Evolutionary conservation across 2,888 invertebrate species (phyloP).

Genomic region (Rhorus exstirpatorius): DNA sequence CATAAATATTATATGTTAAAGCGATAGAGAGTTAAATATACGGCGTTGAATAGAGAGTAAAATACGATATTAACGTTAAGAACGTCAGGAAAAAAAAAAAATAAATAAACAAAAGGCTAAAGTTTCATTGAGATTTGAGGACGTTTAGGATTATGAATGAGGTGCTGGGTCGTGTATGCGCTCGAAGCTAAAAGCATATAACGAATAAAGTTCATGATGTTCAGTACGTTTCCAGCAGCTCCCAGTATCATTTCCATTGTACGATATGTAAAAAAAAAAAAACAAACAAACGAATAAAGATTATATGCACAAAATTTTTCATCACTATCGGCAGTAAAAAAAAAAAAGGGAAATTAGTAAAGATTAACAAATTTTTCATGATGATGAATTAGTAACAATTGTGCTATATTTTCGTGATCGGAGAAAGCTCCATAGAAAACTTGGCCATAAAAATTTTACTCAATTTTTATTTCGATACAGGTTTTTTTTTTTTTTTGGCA

Average conservation of each 20-base stretch:
- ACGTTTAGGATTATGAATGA: conserved; percentile 56
- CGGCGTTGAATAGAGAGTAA: conserved; percentile 67
- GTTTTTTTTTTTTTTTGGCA: not conserved
- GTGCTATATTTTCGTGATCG: no score
- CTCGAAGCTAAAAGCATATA: conserved; percentile 27
- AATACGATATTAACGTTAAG: conserved; percentile 71
- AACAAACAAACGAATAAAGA: conserved; percentile 75
- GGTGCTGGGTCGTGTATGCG: conserved; percentile 72
- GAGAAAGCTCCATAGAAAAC: no score
- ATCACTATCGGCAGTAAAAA: not conserved
- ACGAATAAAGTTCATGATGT: conserved; percentile 74
- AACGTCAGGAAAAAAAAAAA: conserved; percentile 50
- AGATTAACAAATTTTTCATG: no score
- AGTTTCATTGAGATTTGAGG: conserved; percentile 53
- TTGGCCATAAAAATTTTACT: no score
- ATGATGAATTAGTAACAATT: no score
- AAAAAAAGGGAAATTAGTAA: no score
- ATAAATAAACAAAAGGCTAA: conserved; percentile 50
- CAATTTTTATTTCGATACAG: no score
- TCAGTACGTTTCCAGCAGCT: conserved; percentile 81
- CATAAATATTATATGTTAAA: conserved; percentile 84
- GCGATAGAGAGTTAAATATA: conserved; percentile 75
- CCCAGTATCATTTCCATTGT: conserved; percentile 85
- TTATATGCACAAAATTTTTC: conserved; percentile 67
- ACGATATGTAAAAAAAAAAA: conserved; percentile 85